Conservation (phyloP, 2,113 vertebrate species). For the Dicerorhinus sumatrensis region DNA sequence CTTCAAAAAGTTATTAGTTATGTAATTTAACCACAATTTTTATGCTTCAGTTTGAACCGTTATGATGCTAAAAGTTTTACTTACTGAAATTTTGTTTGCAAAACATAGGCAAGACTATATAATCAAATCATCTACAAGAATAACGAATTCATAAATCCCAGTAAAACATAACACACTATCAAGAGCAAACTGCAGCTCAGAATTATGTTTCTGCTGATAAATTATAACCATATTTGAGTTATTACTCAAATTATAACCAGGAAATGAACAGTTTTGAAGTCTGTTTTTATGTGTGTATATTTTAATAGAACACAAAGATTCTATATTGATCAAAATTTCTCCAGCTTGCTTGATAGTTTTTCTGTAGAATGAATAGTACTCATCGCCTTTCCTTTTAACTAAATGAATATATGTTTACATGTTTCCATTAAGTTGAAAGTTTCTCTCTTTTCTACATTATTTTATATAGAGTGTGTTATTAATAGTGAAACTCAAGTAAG, state of each 20-base stretch:
- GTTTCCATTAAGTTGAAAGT: constrained; percentile 33
- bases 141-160: constrained; percentile 52
- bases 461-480: not conserved
- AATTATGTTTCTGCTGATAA: constrained; percentile 36
- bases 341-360: not conserved
- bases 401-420: not conserved
- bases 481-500: not conserved
- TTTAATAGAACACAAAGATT: constrained; percentile 42
- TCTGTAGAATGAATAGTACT: not conserved
- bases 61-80: not conserved
- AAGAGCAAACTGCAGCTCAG: constrained; percentile 26
- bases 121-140: constrained; percentile 53
- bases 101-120: not conserved
- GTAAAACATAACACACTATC: constrained; percentile 46
- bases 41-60: not conserved
- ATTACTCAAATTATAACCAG: constrained; percentile 22
- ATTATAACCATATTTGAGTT: constrained; percentile 18
- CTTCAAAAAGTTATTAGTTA: constrained; percentile 18
- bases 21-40: not conserved
- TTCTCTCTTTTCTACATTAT: not conserved
- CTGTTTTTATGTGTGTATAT: constrained; percentile 18
- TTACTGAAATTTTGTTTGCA: constrained; percentile 24
- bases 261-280: constrained; percentile 13
- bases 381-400: not conserved
- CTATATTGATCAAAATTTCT: constrained; percentile 6